Evolutionary conservation across 2,888 invertebrate genomes (phyloP).

Genomic region (Salpingus planirostris): DNA sequence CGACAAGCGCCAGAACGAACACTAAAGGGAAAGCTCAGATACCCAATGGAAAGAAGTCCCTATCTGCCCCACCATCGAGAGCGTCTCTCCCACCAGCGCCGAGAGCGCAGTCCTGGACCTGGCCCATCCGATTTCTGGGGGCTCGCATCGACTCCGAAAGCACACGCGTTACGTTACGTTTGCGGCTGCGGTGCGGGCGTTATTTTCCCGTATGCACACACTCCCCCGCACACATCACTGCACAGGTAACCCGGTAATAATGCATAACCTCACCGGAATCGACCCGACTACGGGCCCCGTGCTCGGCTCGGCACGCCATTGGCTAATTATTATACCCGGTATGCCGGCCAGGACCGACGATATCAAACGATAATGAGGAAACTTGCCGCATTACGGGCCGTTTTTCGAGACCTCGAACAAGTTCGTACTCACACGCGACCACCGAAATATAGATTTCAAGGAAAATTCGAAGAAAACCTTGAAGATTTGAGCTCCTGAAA

Average conservation of each 20-base stretch:
- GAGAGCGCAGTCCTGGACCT: constrained; percentile 15
- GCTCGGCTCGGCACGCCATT: constrained; percentile 14
- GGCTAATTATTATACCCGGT: constrained; percentile 19
- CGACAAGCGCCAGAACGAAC: constrained; percentile 13
- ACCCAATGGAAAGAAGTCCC: constrained; percentile 21
- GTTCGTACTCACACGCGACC: constrained; percentile 13
- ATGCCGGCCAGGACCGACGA: constrained; percentile 10
- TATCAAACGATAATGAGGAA: constrained; percentile 18
- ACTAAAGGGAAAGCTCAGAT: constrained; percentile 19
- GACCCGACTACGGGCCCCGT: constrained; percentile 5
- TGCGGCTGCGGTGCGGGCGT: too few relatives aligned
- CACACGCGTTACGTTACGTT: too few relatives aligned
- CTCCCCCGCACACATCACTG: constrained; percentile 8
- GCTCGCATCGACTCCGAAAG: too few relatives aligned
- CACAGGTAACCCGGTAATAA: constrained; percentile 14
- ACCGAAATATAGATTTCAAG: too few relatives aligned
- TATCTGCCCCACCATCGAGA: constrained; percentile 15
- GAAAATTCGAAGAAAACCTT: too few relatives aligned
- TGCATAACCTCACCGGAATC: constrained; percentile 13
- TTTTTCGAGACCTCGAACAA: constrained; percentile 16
- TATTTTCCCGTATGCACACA: too few relatives aligned
- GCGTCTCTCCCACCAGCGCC: constrained; percentile 14
- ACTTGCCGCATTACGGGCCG: constrained; percentile 16
- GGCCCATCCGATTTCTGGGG: constrained; percentile 18
- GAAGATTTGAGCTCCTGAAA: too few relatives aligned